Evolutionary conservation across 2,113 vertebrate genomes (phyloP), one percentile per base, ranked within the genome.

Genomic region (Apistogramma diplotaenia): DNA sequence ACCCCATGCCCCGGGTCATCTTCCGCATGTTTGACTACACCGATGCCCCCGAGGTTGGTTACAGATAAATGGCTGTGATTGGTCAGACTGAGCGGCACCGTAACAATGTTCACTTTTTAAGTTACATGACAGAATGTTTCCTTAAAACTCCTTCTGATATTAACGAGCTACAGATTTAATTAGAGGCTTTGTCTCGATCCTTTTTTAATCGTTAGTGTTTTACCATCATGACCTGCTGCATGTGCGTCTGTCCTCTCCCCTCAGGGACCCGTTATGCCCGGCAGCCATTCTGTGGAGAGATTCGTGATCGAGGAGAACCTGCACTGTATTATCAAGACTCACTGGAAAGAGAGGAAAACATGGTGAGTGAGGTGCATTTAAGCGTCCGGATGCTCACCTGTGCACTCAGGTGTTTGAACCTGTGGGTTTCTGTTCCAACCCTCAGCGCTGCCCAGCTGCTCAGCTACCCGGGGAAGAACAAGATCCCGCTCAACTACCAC

Each of bases 21-120:
- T 99, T 99, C 89, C 96, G 98, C 75, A 97, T 99, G 97, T 99
- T 99, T 71, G 98, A 99, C 94, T 99, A 99, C 94, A 99, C 98
- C 0, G 98, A 99, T 58, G 98, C 99, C 74, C 98, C 98, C 0
- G 98, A 99, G 96, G 93, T 93, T 57, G 1, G 12, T 67, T 16
- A 6, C 25, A 19, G 6, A 72, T 54, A 3, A 33, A 54, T 27
- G 8, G 74, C 79, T 74, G 79, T 8, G 67, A 78, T 85, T 82
- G 83, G 77, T 57, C n/a, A 51, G 31, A 51, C 46, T 51, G 33
- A 35, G 33, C 33, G 8, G 33, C 31, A 31, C 1, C 31, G 1
- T 31, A 31, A 31, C 5, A 31, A 31, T 1, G 31, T 31, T 31
- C 31, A 6, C 31, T 31, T n/a, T n/a, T n/a, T 7, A 31, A 31